Evolutionary conservation across 2,888 invertebrate genomes (phyloP), one percentile per base, ranked within the genome.

Genomic region (Itoplectis maculator): DNA sequence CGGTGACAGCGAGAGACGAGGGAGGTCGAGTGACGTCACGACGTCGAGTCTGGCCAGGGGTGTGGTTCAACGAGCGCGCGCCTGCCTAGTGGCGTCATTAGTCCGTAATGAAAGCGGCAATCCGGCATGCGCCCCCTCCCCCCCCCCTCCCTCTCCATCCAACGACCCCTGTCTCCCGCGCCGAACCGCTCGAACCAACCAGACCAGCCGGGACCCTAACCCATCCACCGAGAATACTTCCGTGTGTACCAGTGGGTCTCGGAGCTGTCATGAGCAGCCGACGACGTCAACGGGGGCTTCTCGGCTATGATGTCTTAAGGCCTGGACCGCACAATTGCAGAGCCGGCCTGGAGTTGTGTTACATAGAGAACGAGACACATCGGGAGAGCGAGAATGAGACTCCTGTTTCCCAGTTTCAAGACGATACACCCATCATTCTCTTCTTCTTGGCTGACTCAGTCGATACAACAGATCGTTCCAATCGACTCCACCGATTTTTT

Each of bases 101-200:
- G 78, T 82, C 81, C 83, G 83, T 86, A 84, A 86, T 79, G 82
- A 86, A 86, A 85, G 61, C 83, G 73, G 63, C 78, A 65, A 63
- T 79, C 37, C 20, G 70, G 63, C 77, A 81, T 74, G 73, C 68
- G 54, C 73, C 65, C 15, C 37, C 6, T 6, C 29, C 3, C 29
- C 29, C n/a, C n/a, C n/a, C n/a, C n/a, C n/a, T n/a, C n/a, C n/a
- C n/a, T n/a, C n/a, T n/a, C n/a, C n/a, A n/a, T n/a, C n/a, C n/a
- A n/a, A n/a, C n/a, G n/a, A n/a, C n/a, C n/a, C n/a, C n/a, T n/a
- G n/a, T n/a, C n/a, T n/a, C n/a, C n/a, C n/a, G n/a, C n/a, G n/a
- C 45, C 54, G 45, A 68, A 40, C 56, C 42, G 35, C n/a, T 49
- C 40, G 61, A 68, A 45, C 54, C 45, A 37, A 29, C 29, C 29